Conservation (phyloP, 2,888 invertebrate genomes). For the Sinotaia quadrata region DNA sequence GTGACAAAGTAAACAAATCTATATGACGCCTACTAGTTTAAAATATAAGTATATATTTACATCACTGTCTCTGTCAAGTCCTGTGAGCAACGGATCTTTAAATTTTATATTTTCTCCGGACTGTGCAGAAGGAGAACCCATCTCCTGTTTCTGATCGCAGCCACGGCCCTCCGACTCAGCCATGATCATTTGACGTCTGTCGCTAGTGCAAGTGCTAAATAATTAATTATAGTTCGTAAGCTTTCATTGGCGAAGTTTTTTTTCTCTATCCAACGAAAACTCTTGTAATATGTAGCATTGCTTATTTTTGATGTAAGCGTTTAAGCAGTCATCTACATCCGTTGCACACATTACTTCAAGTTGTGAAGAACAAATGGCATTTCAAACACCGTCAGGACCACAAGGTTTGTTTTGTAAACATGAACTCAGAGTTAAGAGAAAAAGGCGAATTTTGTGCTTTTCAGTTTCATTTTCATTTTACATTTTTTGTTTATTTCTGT, state of each 20-base stretch:
- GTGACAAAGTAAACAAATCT: no score
- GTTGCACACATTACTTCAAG: slow-evolving; percentile 4
- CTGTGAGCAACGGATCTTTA: slow-evolving; percentile 63
- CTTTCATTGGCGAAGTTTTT: slow-evolving; percentile 25
- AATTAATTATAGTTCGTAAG: not conserved
- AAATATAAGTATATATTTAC: no score
- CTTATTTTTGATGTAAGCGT: slow-evolving; percentile 22
- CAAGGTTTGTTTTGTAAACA: slow-evolving; percentile 43
- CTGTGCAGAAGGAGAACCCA: slow-evolving; percentile 32
- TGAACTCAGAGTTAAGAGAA: no score
- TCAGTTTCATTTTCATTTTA: no score
- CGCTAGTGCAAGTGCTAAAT: slow-evolving; percentile 11
- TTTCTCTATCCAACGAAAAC: slow-evolving; percentile 2
- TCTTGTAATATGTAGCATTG: no score
- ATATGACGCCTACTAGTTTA: no score
- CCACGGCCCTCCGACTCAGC: slow-evolving; percentile 37
- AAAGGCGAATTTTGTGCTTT: no score
- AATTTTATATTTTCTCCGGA: slow-evolving; percentile 52
- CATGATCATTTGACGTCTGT: slow-evolving; percentile 34
- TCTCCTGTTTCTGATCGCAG: slow-evolving; percentile 30
- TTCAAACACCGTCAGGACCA: slow-evolving; percentile 57
- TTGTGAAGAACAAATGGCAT: slow-evolving; percentile 44
- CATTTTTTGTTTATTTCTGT: no score
- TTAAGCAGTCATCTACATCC: not conserved
- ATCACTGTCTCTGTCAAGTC: slow-evolving; percentile 59